Evolutionary conservation across 1,140 invertebrate genomes (phyloP), one percentile per base, ranked within the genome.

Genomic region (Ctenoplectra terminalis): DNA sequence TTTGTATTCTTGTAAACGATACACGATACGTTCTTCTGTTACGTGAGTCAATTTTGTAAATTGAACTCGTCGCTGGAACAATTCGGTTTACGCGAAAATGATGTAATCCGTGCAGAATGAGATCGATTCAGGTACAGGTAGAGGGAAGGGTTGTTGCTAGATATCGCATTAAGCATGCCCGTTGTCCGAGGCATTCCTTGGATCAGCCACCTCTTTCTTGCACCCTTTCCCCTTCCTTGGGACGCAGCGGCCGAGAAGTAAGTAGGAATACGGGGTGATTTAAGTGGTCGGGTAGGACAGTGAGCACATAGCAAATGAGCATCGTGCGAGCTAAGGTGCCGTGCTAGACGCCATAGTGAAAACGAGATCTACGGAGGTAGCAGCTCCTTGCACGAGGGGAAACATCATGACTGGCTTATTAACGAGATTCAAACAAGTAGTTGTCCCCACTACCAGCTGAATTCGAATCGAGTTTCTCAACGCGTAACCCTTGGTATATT

Each of bases 351-450:
- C 77, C 69, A 73, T 80, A 52, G 58, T 20, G 77, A 73, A 63
- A 80, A 79, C 56, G 54, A 37, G 77, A 63, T 52, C 54, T 52
- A 50, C 26, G 9, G 37, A 52, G 48, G 74, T 54, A 17, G 26
- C 40, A 15, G 43, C 31, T 71, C 58, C 29, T 60, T 50, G 56
- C 69, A 78, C 23, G 23, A 78, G 66, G 74, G 75, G 50, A 29
- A 60, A 23, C 40, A 29, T 78, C 66, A 52, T 70, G 75, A 50
- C 75, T 70, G 40, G 50, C 66, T 79, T 79, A 79, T 79, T 79
- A 79, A 79, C 76, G 67, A 79, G 67, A 79, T 72, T 79, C 76
- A 20, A 31, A 48, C 43, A 50, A 71, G 76, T 56, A 60, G 76
- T 29, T 31, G 56, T 29, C 48, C 56, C 54, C 64, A 46, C 26